These are phyloP conservation scores for Macrophya annulata DNA, from an alignment of 2,888 invertebrate genomes.

Conservation along the genomic window DNA sequence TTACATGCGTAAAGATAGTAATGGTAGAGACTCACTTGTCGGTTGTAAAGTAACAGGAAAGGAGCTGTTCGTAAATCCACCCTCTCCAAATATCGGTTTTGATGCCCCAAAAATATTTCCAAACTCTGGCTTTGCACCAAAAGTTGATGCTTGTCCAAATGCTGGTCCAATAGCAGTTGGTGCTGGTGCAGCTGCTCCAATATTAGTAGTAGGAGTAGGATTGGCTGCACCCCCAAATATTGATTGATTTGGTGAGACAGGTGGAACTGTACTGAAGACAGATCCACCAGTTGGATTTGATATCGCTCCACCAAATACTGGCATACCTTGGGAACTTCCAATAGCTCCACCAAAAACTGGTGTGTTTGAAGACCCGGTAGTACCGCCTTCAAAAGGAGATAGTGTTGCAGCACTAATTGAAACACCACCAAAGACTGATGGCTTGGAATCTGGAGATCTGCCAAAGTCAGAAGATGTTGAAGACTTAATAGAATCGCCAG, in stretches of 20 bases:
- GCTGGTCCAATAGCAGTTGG: constrained; percentile 58
- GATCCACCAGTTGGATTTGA: constrained; percentile 59
- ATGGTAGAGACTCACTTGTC: constrained; percentile 63
- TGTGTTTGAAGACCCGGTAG: constrained; percentile 22
- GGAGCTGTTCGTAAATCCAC: constrained; percentile 66
- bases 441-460: constrained; percentile 35
- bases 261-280: constrained; percentile 59
- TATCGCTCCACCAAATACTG: constrained; percentile 62
- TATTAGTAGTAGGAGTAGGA: constrained; percentile 55
- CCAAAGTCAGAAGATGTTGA: constrained; percentile 61
- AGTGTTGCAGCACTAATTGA: constrained; percentile 47
- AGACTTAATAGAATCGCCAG: constrained; percentile 53
- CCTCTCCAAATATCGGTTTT: constrained; percentile 70
- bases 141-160: constrained; percentile 72
- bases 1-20: not conserved
- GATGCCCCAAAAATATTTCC: constrained; percentile 70
- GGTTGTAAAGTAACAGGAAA: constrained; percentile 67
- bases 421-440: constrained; percentile 41
- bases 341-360: constrained; percentile 58
- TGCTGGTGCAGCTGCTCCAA: constrained; percentile 59
- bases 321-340: constrained; percentile 51
- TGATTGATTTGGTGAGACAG: constrained; percentile 59
- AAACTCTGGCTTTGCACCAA: constrained; percentile 73
- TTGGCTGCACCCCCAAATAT: constrained; percentile 59
- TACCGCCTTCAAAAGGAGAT: constrained; percentile 62